phyloP scores from a whole-genome alignment of 1,140 invertebrate genomes.

The Lamellibrachia luymesi region DNA sequence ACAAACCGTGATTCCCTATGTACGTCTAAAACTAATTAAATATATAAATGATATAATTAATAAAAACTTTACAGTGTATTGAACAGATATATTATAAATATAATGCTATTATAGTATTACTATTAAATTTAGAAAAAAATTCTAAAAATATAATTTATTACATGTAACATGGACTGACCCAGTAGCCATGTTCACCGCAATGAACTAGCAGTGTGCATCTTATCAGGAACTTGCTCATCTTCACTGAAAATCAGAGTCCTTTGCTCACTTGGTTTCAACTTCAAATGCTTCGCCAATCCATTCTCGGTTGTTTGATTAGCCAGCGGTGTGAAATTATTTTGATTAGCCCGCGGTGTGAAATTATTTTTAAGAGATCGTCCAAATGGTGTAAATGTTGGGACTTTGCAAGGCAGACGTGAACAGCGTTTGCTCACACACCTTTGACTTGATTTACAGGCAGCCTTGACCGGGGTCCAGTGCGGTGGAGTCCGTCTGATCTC shows the following conservation, averaged over 20 bases:
- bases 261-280: background rate
- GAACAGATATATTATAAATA: background rate
- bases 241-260: background rate
- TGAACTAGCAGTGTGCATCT: background rate
- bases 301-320: too few species aligned
- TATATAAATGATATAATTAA: background rate
- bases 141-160: background rate
- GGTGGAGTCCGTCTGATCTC: background rate
- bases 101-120: background rate
- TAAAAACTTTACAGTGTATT: background rate
- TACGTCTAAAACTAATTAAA: background rate
- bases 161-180: too few species aligned
- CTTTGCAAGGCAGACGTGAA: background rate
- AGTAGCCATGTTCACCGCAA: background rate
- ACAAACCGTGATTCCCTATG: background rate
- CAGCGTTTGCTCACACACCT: background rate
- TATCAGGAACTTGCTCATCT: background rate
- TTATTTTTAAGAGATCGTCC: background rate
- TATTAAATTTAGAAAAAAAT: background rate
- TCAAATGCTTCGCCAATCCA: too few species aligned
- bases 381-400: background rate
- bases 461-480: background rate
- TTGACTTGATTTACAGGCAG: background rate
- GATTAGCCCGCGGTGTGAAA: background rate
- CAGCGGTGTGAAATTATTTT: background rate